A percentile compares a stretch with the other conserved stretches of the same genome.
Evolutionary conservation across 1,140 invertebrate species (phyloP).

Genomic region (Leptopilina clavipes): DNA sequence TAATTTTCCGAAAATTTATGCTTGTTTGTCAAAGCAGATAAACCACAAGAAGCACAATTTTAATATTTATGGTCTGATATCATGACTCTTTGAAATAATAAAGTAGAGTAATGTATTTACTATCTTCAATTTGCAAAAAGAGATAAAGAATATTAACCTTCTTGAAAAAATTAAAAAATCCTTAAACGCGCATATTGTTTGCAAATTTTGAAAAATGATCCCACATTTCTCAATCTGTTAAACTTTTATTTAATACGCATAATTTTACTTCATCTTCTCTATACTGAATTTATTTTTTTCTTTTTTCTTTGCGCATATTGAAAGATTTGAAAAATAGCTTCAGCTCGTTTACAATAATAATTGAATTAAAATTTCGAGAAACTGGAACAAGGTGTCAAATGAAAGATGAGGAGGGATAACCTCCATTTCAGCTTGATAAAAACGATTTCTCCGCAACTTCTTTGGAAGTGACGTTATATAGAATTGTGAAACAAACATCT

Average conservation of each 20-base stretch:
- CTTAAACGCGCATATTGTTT: not conserved
- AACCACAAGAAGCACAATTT: not conserved
- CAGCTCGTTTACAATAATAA: not conserved
- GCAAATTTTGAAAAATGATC: not conserved
- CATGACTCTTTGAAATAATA: not conserved
- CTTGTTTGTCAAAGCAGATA: constrained; percentile 8
- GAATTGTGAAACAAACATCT: not conserved
- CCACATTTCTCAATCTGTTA: too few species aligned
- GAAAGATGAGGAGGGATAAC: not conserved
- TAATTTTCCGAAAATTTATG: constrained; percentile 14
- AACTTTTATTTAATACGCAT: too few species aligned
- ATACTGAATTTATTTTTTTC: too few species aligned
- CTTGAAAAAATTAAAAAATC: not conserved
- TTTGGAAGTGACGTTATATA: not conserved
- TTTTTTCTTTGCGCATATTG: too few species aligned
- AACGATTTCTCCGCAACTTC: constrained; percentile 11
- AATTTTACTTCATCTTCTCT: too few species aligned
- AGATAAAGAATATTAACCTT: not conserved
- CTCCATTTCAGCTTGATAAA: constrained; percentile 9
- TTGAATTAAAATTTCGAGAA: constrained; percentile 14
- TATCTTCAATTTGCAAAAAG: not conserved
- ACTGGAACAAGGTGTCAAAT: constrained; percentile 11
- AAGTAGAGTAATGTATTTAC: not conserved
- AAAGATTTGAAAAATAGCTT: not conserved
- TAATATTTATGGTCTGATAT: constrained; percentile 17